Evolutionary conservation across 2,888 invertebrate species (phyloP), one percentile per base, ranked within the genome.

Genomic region (Nemotelus pantherinus): DNA sequence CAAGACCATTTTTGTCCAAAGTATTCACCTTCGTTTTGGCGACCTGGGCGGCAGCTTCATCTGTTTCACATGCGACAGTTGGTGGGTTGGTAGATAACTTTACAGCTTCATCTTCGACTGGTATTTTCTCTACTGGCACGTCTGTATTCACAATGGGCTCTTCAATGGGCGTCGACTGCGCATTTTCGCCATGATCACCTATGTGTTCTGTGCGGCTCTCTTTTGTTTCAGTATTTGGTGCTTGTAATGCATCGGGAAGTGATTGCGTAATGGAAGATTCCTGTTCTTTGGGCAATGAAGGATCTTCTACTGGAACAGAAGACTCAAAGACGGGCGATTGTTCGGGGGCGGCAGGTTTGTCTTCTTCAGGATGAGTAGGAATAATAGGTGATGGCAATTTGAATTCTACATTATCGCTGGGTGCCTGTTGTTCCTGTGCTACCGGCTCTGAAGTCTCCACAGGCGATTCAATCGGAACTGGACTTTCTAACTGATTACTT

Each of bases 291-390:
- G 67, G 43, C 43, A 43, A n/a, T 39, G 10, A 55, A 7, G 70
- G 50, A 50, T 70, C 70, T 70, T 47, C 70, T 53, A 47, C 70
- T 43, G 44, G 47, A 71, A 64, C 70, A 76, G 77, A 77, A 67
- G 79, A 68, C 48, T 77, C 71, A 70, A 72, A 60, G 65, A 47
- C 77, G 77, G 77, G 45, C 45, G 63, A 70, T 63, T 57, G 57
- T 70, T 79, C 79, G 76, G 79, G 79, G 76, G 53, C 77, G 57
- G 65, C 65, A 76, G 79, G 70, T 77, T 10, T 50, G 44, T 72
- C 44, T 75, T 77, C 79, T 58, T 65, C 76, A 45, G 77, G 77
- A 72, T 70, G 77, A 71, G 79, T 50, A 48, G 76, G 72, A 77
- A 76, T 76, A 3, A 57, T 57, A 75, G 74, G 63, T 70, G 67